Evolutionary conservation across 2,797 vertebrate genomes (phyloP).

Genomic region (Carcharodon carcharias): DNA sequence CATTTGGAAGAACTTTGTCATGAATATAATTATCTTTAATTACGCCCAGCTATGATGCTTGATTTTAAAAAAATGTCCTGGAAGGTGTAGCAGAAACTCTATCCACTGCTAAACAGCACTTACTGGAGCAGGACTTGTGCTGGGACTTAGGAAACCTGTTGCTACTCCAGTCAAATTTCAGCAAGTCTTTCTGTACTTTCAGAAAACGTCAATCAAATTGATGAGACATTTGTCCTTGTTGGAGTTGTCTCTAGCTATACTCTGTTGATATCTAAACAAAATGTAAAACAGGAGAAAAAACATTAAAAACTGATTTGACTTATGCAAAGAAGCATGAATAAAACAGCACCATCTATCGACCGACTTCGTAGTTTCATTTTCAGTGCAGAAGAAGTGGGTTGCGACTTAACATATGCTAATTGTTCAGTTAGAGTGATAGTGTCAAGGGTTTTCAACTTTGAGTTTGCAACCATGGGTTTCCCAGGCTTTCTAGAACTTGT

Average conservation of each 20-base stretch:
- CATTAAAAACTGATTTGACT: neutral
- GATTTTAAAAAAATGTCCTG: neutral
- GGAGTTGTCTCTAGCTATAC: neutral
- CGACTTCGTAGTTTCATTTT: neutral
- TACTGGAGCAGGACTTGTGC: neutral
- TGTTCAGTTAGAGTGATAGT: too few relatives aligned
- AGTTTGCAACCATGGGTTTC: neutral
- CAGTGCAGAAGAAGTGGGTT: neutral
- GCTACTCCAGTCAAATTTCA: neutral
- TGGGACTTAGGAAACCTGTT: neutral
- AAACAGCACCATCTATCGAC: neutral
- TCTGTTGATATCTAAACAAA: neutral
- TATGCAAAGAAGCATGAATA: neutral
- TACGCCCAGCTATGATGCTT: neutral
- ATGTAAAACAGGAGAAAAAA: neutral
- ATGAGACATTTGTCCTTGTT: neutral
- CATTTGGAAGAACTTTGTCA: neutral
- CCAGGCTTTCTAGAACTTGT: too few relatives aligned
- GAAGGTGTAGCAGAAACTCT: neutral
- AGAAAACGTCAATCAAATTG: neutral
- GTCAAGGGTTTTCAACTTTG: neutral
- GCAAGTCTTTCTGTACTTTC: neutral
- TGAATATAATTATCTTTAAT: neutral
- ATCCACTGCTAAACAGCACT: neutral
- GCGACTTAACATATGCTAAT: neutral